Evolutionary conservation across 2,888 invertebrate species (phyloP).

Genomic region (Nebria salina): DNA sequence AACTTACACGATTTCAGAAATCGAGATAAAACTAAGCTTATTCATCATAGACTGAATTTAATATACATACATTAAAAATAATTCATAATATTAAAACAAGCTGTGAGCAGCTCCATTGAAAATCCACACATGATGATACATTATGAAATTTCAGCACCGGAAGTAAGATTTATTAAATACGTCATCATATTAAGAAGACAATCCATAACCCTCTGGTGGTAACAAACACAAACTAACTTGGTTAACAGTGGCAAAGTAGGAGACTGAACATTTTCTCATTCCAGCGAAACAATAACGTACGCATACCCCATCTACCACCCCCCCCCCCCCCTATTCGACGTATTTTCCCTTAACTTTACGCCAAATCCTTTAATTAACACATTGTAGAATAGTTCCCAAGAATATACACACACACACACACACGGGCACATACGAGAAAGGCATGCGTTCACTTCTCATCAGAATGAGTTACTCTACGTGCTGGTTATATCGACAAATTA

Average conservation of each 20-base stretch:
- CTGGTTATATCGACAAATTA: slow-evolving; percentile 20
- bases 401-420: slow-evolving; percentile 11
- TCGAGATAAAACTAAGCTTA: no score
- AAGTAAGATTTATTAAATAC: not conserved
- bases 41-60: no score
- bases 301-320: not conserved
- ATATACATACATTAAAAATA: no score
- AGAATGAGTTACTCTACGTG: not conserved
- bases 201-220: not conserved
- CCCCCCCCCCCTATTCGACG: not conserved
- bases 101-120: no score
- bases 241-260: not conserved
- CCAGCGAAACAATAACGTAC: slow-evolving; percentile 16
- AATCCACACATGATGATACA: not conserved
- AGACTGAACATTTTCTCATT: not conserved
- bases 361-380: slow-evolving; percentile 25
- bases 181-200: not conserved
- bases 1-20: no score
- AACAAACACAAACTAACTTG: not conserved
- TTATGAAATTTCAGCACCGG: not conserved
- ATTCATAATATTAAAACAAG: no score
- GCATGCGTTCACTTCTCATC: not conserved
- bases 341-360: slow-evolving; percentile 2
- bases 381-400: slow-evolving; percentile 11
- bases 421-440: not conserved